Conservation (phyloP, 2,888 invertebrate genomes). For the Allygus modestus region DNA sequence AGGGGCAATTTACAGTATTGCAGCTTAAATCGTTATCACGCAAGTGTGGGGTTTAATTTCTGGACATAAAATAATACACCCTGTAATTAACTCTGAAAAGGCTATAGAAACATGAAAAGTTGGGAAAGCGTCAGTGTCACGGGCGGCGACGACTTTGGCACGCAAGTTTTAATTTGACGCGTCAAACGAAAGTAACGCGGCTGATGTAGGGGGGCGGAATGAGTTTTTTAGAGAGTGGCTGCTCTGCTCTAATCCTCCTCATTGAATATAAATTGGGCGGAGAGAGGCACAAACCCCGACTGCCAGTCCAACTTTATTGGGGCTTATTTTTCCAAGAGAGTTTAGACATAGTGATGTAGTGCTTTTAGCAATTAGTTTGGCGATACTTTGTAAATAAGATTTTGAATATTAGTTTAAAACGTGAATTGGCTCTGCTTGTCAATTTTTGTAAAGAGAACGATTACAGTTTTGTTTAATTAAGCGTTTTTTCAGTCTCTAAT, state of each 20-base stretch:
- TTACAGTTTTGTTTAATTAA: no score
- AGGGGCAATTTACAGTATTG: no score
- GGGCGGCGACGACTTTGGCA: neutral
- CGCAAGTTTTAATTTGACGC: conserved; percentile 22
- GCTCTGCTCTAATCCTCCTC: conserved; percentile 9
- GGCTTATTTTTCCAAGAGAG: conserved; percentile 20
- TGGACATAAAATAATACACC: no score
- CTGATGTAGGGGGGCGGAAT: neutral
- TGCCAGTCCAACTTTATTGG: neutral
- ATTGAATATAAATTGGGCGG: conserved; percentile 25
- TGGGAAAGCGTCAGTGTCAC: neutral
- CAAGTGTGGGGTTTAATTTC: no score
- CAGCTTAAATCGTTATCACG: no score
- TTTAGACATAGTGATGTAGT: conserved; percentile 19
- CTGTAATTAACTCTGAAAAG: conserved; percentile 1
- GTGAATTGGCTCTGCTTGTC: no score
- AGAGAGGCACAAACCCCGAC: neutral
- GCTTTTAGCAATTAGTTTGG: neutral
- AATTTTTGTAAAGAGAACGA: no score
- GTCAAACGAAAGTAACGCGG: conserved; percentile 11
- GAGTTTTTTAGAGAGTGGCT: conserved; percentile 19
- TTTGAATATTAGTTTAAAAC: no score
- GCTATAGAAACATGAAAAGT: no score
- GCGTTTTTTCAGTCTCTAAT: no score
- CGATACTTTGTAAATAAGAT: no score